Evolutionary conservation across 2,113 vertebrate genomes (phyloP), one percentile per base, ranked within the genome.

Genomic region (Electrona antarctica): DNA sequence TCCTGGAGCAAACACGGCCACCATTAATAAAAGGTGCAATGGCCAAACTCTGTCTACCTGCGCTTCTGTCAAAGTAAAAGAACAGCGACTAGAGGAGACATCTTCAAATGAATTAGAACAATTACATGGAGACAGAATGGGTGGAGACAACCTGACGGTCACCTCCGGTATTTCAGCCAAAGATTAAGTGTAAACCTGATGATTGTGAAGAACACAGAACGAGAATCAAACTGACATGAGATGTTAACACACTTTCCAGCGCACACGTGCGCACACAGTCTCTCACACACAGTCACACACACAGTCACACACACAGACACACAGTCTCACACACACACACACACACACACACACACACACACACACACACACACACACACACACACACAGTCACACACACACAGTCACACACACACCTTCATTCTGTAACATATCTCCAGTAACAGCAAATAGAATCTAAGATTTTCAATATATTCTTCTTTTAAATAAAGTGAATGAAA

Each of bases 101-200:
- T 55, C 63, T 80, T 59, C 79, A 77, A n/a, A 55, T 66, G 71
- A 79, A 72, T 71, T 61, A 60, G 71, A 81, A 83, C 41, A 59
- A 67, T 63, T 60, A 75, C 83, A 21, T 65, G 5, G 15, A 29
- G 33, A 28, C 46, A 11, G 21, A 71, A 63, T 81, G 64, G 11
- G 21, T 21, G 21, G 63, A 62, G 50, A 15, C 10, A n/a, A 56
- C 56, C 50, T 4, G 50, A 72, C 61, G 64, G 65, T 70, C 64
- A 76, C 12, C 65, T 81, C 66, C 7, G 61, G 71, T 82, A 74
- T 67, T 77, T 78, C 72, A 83, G 78, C 74, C 54, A 64, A 74
- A 2, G 54, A 76, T 78, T 74, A 80, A 79, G 72, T 88, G 87
- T 89, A 92, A 92, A 92, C 88, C 86, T 81, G 74, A 71, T 84